Percentiles rank a stretch among this genome's conserved stretches.
phyloP scores from a whole-genome alignment of 1,140 invertebrate genomes.

The Pachyrhynchus sulphureomaculatus region DNA sequence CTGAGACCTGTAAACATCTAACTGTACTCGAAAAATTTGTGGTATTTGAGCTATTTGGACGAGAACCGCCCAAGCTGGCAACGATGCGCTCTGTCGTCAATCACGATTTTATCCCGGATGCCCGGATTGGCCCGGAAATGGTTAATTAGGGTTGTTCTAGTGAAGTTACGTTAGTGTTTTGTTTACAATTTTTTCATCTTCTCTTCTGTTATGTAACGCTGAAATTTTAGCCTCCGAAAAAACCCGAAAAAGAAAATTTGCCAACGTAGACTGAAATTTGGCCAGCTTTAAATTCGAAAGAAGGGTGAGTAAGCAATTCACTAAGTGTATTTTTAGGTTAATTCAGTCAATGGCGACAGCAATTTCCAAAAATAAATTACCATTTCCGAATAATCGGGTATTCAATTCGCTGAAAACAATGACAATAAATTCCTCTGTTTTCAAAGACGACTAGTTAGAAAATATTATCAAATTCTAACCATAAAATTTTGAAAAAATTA shows the following conservation, averaged over 20 bases:
- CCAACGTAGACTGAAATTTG: not conserved
- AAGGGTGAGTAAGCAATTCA: conserved; percentile 32
- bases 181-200: conserved; percentile 30
- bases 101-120: conserved; percentile 45
- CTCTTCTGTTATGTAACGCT: conserved; percentile 39
- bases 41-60: no score
- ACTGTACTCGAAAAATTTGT: no score
- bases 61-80: no score
- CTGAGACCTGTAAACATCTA: no score
- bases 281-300: no score
- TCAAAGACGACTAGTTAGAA: not conserved
- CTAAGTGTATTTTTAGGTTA: conserved; percentile 31
- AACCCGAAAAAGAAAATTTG: not conserved
- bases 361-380: conserved; percentile 18
- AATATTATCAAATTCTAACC: conserved; percentile 4
- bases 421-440: not conserved
- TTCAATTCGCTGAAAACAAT: not conserved
- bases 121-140: conserved; percentile 50
- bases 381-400: not conserved
- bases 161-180: conserved; percentile 31
- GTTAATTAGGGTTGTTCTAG: conserved; percentile 45
- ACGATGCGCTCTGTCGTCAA: conserved; percentile 25
- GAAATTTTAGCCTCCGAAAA: not conserved
- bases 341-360: conserved; percentile 21
- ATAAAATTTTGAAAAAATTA: not conserved